Evolutionary conservation across 2,888 invertebrate genomes (phyloP).

Genomic region (Apodemia mormo): DNA sequence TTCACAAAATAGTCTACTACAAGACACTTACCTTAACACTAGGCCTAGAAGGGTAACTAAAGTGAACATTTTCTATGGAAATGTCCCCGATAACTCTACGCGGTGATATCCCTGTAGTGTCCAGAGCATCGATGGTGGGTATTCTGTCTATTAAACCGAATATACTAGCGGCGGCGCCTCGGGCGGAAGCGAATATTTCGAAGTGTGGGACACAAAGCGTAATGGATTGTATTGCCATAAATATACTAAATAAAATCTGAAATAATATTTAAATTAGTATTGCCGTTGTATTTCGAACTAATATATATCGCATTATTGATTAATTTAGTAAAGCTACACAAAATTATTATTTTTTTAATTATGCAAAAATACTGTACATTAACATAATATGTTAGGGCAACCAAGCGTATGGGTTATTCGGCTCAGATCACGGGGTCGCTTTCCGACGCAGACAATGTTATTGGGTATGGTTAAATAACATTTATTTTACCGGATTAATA

Average conservation of each 20-base stretch:
- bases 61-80: conserved; percentile 85
- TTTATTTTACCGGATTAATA: too few relatives aligned
- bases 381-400: too few relatives aligned
- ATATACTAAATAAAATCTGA: conserved; percentile 87
- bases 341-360: too few relatives aligned
- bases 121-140: conserved; percentile 86
- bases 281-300: too few relatives aligned
- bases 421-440: too few relatives aligned
- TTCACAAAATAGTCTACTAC: conserved; percentile 13
- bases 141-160: conserved; percentile 87
- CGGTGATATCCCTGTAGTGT: conserved; percentile 82
- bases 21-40: conserved; percentile 81
- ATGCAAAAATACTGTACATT: too few relatives aligned
- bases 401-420: too few relatives aligned
- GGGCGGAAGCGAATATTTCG: conserved; percentile 87
- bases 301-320: too few relatives aligned
- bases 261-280: not conserved
- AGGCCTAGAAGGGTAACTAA: conserved; percentile 89
- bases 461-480: too few relatives aligned
- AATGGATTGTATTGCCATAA: conserved; percentile 89
- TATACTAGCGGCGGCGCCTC: conserved; percentile 87
- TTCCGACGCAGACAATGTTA: too few relatives aligned
- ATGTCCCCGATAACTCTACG: conserved; percentile 84
- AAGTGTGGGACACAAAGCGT: conserved; percentile 88
- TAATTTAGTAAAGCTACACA: too few relatives aligned